phyloP scores from a whole-genome alignment of 2,113 vertebrate species.

The Takifugu flavidus region DNA sequence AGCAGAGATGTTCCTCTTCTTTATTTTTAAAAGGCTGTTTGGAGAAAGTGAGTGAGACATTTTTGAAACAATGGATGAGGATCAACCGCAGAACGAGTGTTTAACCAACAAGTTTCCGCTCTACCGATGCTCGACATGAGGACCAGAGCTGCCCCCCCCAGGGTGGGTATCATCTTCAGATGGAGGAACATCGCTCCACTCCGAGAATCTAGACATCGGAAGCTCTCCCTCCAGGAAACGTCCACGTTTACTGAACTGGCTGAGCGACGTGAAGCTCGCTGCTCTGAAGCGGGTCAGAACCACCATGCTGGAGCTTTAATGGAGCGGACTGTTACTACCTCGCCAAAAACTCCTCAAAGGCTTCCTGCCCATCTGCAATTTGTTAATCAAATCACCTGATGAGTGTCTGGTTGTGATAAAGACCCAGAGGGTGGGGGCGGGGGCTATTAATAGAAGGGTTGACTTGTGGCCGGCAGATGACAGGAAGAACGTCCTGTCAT shows the following conservation, averaged over 20 bases:
- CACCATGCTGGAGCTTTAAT: conserved; percentile 75
- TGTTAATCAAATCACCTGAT: conserved; percentile 91
- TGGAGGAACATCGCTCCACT: conserved; percentile 39
- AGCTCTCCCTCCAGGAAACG: conserved; percentile 59
- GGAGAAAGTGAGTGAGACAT: too few relatives aligned
- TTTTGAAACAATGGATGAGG: too few relatives aligned
- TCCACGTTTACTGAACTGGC: conserved; percentile 67
- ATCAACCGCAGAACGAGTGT: too few relatives aligned
- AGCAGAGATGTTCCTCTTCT: too few relatives aligned
- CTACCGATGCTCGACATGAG: too few relatives aligned
- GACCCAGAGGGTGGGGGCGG: conserved; percentile 13
- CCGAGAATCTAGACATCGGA: neutral
- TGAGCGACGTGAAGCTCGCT: conserved; percentile 73
- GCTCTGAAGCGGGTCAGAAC: conserved; percentile 72
- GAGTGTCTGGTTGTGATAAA: conserved; percentile 81
- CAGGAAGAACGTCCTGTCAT: conserved; percentile 84
- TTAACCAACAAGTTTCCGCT: too few relatives aligned
- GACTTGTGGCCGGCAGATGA: conserved; percentile 93
- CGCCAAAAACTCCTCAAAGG: conserved; percentile 27
- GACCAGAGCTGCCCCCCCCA: too few relatives aligned
- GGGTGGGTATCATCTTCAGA: conserved; percentile 11
- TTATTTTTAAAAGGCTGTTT: too few relatives aligned
- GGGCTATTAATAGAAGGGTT: conserved; percentile 73
- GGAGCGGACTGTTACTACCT: conserved; percentile 26
- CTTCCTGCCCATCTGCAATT: conserved; percentile 53